A percentile compares a stretch with the other conserved stretches of the same genome.
These are phyloP conservation scores for Lophius piscatorius DNA, from an alignment of 2,113 vertebrate genomes.

Conservation along the genomic window DNA sequence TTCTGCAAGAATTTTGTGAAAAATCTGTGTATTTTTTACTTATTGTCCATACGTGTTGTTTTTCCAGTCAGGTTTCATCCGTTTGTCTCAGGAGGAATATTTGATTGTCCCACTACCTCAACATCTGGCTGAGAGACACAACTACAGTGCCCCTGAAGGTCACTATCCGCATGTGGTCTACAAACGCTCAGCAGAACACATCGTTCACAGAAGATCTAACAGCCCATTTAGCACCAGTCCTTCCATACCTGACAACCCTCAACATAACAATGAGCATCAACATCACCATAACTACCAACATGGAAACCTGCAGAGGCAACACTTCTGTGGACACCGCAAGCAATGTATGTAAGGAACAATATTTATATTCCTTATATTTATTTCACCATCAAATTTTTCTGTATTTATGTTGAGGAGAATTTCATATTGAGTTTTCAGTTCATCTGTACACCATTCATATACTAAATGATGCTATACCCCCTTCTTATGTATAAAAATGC, in stretches of 20 bases:
- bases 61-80: slow-evolving; percentile 92
- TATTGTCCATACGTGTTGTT: slow-evolving; percentile 34
- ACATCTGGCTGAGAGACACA: slow-evolving; percentile 87
- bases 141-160: slow-evolving; percentile 86
- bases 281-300: slow-evolving; percentile 71
- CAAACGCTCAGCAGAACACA: slow-evolving; percentile 87
- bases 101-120: slow-evolving; percentile 91
- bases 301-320: slow-evolving; percentile 84
- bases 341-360: slow-evolving; percentile 99
- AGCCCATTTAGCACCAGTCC: slow-evolving; percentile 13
- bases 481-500: too few relatives aligned
- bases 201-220: slow-evolving; percentile 68
- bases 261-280: slow-evolving; percentile 54
- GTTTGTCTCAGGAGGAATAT: slow-evolving; percentile 87
- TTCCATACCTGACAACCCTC: slow-evolving; percentile 43
- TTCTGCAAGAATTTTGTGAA: too few relatives aligned
- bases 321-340: slow-evolving; percentile 98
- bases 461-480: too few relatives aligned
- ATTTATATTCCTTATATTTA: slow-evolving; percentile 64
- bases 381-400: not conserved
- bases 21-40: not conserved
- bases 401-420: not conserved
- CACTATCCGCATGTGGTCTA: slow-evolving; percentile 94
- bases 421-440: not conserved
- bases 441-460: too few relatives aligned